Conservation (phyloP, 2,797 vertebrate species). For the Lepus townsendii region DNA sequence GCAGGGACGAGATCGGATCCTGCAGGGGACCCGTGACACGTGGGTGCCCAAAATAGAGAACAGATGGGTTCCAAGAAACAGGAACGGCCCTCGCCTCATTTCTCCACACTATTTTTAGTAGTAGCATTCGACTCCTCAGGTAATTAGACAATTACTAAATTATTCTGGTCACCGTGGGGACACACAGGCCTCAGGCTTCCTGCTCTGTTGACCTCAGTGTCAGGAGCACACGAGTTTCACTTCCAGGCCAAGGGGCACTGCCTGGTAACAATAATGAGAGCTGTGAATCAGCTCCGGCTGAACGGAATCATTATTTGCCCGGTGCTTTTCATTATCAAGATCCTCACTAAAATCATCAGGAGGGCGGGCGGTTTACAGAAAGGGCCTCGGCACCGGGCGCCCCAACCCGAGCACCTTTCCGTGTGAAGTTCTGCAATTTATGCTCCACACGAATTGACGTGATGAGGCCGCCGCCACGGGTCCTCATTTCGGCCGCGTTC, state of each 20-base stretch:
- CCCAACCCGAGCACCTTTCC: background rate
- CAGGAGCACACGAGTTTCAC: slow-evolving; percentile 92
- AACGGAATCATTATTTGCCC: slow-evolving; percentile 84
- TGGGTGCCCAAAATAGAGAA: slow-evolving; percentile 88
- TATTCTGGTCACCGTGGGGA: slow-evolving; percentile 91
- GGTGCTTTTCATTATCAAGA: slow-evolving; percentile 89
- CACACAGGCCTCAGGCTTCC: slow-evolving; percentile 93
- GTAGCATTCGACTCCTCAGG: slow-evolving; percentile 89
- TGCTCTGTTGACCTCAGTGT: slow-evolving; percentile 96
- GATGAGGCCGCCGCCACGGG: background rate
- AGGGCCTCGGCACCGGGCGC: background rate
- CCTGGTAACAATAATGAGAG: slow-evolving; percentile 94
- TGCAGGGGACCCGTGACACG: slow-evolving; percentile 50
- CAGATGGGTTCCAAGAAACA: slow-evolving; percentile 90
- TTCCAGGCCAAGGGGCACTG: slow-evolving; percentile 95
- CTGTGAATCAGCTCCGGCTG: slow-evolving; percentile 89
- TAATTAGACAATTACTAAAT: slow-evolving; percentile 97
- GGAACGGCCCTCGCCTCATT: slow-evolving; percentile 83
- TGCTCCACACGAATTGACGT: background rate
- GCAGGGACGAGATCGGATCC: background rate
- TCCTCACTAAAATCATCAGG: slow-evolving; percentile 76
- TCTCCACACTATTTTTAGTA: slow-evolving; percentile 95
- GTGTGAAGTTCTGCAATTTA: background rate
- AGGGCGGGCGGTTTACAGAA: slow-evolving; percentile 63
- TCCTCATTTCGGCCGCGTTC: slow-evolving; percentile 14